Conservation (phyloP, 2,888 invertebrate genomes). For the Pterostichus madidus region DNA sequence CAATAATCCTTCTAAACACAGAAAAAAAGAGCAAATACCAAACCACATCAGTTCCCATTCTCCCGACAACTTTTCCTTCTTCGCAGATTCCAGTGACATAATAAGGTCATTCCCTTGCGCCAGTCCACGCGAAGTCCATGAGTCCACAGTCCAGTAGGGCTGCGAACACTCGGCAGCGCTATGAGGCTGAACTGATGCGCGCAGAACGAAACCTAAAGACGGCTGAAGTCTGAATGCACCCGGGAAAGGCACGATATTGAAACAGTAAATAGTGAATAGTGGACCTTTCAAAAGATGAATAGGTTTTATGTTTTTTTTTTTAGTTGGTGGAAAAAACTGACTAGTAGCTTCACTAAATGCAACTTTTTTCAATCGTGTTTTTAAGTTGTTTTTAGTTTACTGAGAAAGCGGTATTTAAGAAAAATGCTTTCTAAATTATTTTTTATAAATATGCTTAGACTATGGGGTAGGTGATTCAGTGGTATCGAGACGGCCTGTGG, state of each 20-base stretch:
- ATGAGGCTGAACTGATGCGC: conserved; percentile 1
- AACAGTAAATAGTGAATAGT: conserved; percentile 1
- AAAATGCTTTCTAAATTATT: no score
- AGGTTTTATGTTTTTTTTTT: not conserved
- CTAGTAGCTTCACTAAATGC: no score
- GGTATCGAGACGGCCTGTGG: no score
- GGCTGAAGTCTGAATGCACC: conserved; percentile 23
- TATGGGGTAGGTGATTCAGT: no score
- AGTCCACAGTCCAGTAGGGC: not conserved
- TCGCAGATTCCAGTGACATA: conserved; percentile 29
- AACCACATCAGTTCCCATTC: conserved; percentile 30
- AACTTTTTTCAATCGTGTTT: no score
- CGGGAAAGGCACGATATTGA: not conserved
- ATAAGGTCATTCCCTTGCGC: conserved; percentile 48
- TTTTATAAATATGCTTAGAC: no score
- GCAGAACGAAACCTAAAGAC: conserved; percentile 8
- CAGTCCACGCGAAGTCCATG: not conserved
- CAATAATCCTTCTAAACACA: no score
- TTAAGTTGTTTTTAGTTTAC: no score
- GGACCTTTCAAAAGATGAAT: not conserved
- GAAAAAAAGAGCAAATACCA: not conserved
- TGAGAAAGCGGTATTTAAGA: no score
- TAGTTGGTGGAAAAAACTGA: no score
- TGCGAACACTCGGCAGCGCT: conserved; percentile 8
- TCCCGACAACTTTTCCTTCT: not conserved